phyloP scores from a whole-genome alignment of 2,113 vertebrate genomes.

The Neotragus moschatus region DNA sequence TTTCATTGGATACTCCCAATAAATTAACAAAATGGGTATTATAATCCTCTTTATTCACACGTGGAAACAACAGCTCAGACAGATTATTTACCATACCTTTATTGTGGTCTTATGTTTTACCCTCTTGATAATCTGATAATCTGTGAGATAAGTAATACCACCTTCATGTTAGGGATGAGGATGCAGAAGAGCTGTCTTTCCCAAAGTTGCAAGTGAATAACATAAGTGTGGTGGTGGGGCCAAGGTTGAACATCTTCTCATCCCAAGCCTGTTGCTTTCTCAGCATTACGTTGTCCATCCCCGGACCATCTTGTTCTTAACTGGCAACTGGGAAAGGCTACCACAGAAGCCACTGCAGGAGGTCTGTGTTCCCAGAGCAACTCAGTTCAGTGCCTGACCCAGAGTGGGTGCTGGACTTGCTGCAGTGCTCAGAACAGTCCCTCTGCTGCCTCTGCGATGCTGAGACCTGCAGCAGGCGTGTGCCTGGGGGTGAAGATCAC shows the following conservation, averaged over 20 bases:
- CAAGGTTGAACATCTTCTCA: constrained; percentile 54
- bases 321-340: neutral
- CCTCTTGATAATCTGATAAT: neutral
- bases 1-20: neutral
- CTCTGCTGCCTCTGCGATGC: neutral
- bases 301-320: neutral
- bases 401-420: neutral
- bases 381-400: neutral
- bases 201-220: neutral
- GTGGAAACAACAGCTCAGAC: neutral
- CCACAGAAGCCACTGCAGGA: neutral
- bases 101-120: neutral
- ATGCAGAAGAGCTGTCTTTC: neutral
- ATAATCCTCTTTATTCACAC: neutral
- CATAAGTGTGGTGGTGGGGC: neutral
- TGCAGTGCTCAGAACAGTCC: neutral
- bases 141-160: neutral
- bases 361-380: neutral
- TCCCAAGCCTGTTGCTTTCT: neutral
- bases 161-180: neutral
- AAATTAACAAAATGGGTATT: neutral
- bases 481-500: neutral
- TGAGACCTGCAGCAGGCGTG: neutral
- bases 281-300: too few relatives aligned
- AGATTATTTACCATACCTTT: neutral